Base-by-base conservation (phyloP, 2,113 vertebrate genomes). In the Perca fluviatilis region DNA sequence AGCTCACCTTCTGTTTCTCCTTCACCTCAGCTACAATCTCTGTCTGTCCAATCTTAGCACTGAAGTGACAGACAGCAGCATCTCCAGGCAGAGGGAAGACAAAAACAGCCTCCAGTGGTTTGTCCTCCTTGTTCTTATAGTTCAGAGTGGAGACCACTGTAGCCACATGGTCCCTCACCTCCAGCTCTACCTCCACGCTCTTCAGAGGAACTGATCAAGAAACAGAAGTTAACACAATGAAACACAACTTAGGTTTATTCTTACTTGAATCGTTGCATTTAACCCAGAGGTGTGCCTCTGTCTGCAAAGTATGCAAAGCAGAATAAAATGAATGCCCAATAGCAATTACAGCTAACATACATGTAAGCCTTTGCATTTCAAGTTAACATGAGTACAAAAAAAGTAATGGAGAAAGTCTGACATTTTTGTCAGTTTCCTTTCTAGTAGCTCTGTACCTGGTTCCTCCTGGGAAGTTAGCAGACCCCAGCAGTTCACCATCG, bases 81-180 rank as follows among this genome's bases (percentile, higher is more conserved):
- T 96, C 96, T 57, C 94, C 94, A 58, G 97, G 95, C 91, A 97
- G 84, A 72, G 96, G 97, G 82, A 97, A 97, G 56, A 97, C 92
- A 82, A 97, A 97, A 65, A 96, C 65, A 1, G 93, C 93, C 88
- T 97, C 96, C 51, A 97, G 18, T 1, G 96, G 91, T 50, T 86
- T 71, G 16, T 93, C 74, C 87, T 96, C 96, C 72, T 95, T 88
- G 86, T 97, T 97, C 83, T 96, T 83, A 40, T 97, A 97, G 86
- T 88, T 91, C 65, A 97, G 95, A 25, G 94, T 96, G 56, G 95
- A 95, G 62, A 90, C 90, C 68, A 97, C 95, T 4, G 94, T 93
- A 9, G 96, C 96, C 74, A 97, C 96, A 70, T 97, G 96, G 56
- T 96, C 96, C 47, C 65, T 84, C 70, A 96, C 91, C 75, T 93